These are phyloP conservation scores for Umimayanthus kanabou DNA, from an alignment of 92 coral and sea anemone species.

Conservation along the genomic window DNA sequence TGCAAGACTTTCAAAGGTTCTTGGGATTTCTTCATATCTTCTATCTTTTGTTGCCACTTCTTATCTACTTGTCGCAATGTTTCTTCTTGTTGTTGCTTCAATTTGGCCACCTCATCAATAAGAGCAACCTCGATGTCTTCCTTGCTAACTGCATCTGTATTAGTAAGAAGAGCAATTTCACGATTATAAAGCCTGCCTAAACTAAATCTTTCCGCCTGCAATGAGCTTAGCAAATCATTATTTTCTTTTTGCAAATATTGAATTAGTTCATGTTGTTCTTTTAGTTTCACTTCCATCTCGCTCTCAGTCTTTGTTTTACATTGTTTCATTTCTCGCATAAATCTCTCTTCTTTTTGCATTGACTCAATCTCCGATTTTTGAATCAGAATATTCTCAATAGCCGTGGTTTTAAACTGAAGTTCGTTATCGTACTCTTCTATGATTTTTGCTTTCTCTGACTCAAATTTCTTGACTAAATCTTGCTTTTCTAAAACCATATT, in stretches of 20 bases:
- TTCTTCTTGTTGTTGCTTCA: constrained; percentile 63
- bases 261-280: constrained; percentile 54
- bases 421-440: constrained; percentile 52
- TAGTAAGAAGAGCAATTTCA: constrained; percentile 72
- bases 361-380: constrained; percentile 63
- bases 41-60: constrained; percentile 52
- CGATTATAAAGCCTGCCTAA: constrained; percentile 73
- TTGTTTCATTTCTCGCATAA: constrained; percentile 55
- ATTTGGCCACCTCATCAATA: constrained; percentile 72
- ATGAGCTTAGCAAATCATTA: constrained; percentile 46
- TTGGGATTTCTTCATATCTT: constrained; percentile 56
- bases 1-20: constrained; percentile 56
- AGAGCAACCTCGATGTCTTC: constrained; percentile 76
- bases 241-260: constrained; percentile 62
- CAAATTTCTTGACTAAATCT: constrained; percentile 41
- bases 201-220: constrained; percentile 75
- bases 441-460: constrained; percentile 47
- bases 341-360: constrained; percentile 51
- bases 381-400: constrained; percentile 60
- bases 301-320: constrained; percentile 34
- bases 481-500: constrained; percentile 49
- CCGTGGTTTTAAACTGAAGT: constrained; percentile 50
- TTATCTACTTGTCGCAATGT: constrained; percentile 58
- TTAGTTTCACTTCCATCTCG: constrained; percentile 46
- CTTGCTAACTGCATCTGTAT: constrained; percentile 59